phyloP scores from a whole-genome alignment of 2,797 vertebrate genomes.

The Anguilla anguilla region DNA sequence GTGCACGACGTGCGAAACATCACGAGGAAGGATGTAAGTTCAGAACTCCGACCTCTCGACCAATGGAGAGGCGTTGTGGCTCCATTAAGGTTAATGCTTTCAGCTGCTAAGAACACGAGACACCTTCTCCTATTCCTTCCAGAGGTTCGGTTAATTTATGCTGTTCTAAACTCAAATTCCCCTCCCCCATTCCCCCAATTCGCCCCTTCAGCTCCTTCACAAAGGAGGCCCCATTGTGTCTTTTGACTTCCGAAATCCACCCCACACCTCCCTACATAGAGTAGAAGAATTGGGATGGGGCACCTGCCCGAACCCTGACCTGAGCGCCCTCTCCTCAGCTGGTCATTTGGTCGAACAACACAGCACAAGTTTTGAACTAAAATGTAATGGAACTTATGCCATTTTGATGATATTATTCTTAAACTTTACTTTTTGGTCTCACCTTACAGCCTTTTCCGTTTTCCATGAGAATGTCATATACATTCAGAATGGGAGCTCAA shows the following conservation, averaged over 20 bases:
- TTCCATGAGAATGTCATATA: background rate
- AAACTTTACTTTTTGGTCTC: background rate
- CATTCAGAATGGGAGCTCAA: background rate
- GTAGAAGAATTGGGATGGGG: background rate
- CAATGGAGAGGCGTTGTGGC: constrained; percentile 26
- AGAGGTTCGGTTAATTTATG: background rate
- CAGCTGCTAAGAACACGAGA: background rate
- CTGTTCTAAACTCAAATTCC: background rate
- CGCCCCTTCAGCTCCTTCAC: background rate
- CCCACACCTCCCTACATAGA: background rate
- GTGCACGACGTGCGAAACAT: constrained; percentile 88
- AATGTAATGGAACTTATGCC: background rate
- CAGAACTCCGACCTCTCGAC: background rate
- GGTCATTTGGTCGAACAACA: too few species aligned
- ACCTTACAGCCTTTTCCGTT: background rate
- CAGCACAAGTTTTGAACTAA: background rate
- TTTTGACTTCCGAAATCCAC: background rate
- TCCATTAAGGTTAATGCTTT: background rate
- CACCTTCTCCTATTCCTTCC: background rate
- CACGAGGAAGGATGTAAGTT: constrained; percentile 85
- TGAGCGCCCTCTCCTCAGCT: background rate
- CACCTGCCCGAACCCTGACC: background rate
- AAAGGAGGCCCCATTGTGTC: background rate
- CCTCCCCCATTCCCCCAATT: background rate
- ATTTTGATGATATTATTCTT: background rate